Conservation (phyloP, 2,888 invertebrate genomes). For the Acanthosepion pharaonis region DNA sequence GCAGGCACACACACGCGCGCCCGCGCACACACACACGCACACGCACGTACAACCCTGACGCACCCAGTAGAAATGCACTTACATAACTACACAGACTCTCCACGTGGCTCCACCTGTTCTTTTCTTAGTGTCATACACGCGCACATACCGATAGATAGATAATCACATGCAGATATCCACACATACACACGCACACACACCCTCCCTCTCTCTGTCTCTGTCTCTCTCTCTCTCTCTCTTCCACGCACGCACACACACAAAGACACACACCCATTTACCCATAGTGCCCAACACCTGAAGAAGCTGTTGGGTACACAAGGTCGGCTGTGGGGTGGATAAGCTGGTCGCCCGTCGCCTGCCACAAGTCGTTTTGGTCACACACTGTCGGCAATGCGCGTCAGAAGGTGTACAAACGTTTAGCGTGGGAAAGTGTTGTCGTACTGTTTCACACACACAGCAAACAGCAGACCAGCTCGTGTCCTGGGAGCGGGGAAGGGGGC, state of each 20-base stretch:
- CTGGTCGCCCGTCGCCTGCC: background rate
- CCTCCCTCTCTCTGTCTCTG: background rate
- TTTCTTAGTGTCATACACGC: background rate
- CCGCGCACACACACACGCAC: background rate
- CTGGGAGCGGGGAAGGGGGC: background rate
- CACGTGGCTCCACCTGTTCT: background rate
- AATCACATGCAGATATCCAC: background rate
- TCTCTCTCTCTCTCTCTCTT: no score
- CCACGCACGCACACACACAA: no score
- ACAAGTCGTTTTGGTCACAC: slow-evolving; percentile 43
- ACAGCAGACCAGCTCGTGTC: slow-evolving; percentile 25
- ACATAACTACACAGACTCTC: background rate
- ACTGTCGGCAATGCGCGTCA: slow-evolving; percentile 40
- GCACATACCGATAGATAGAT: background rate
- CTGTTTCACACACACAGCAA: slow-evolving; percentile 41
- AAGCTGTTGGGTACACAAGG: background rate
- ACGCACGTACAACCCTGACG: no score
- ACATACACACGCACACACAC: background rate
- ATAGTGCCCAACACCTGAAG: background rate
- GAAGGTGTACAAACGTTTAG: background rate
- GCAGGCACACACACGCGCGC: background rate
- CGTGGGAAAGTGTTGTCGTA: slow-evolving; percentile 35
- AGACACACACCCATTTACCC: no score
- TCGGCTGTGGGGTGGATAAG: background rate
- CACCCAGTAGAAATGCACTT: no score